Conservation (phyloP, 1,140 invertebrate species). For the Hycleus cichorii region DNA sequence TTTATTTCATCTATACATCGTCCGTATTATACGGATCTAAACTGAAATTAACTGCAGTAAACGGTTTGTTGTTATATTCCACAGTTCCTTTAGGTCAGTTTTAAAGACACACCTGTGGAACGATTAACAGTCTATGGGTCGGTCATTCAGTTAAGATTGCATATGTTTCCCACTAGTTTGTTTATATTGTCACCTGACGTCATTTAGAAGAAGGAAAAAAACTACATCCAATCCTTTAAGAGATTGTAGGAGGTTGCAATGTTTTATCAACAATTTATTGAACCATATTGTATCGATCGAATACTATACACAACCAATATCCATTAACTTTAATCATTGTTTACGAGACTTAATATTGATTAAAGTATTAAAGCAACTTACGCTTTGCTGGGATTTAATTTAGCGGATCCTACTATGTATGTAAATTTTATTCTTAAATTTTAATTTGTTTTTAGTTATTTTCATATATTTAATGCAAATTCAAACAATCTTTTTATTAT, state of each 20-base stretch:
- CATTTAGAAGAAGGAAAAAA: background rate
- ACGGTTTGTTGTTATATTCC: too few species aligned
- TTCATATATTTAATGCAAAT: constrained; percentile 23
- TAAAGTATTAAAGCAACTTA: constrained; percentile 26
- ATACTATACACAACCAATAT: constrained; percentile 20
- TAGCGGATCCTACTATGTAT: constrained; percentile 24
- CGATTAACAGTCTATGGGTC: too few species aligned
- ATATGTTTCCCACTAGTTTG: background rate
- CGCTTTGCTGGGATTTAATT: constrained; percentile 24
- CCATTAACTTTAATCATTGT: constrained; percentile 29
- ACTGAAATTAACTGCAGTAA: too few species aligned
- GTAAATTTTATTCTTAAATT: constrained; percentile 31
- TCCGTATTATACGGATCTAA: too few species aligned
- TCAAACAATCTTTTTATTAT: constrained; percentile 19
- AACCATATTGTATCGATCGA: constrained; percentile 17
- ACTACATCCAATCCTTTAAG: constrained; percentile 3
- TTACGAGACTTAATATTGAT: constrained; percentile 30
- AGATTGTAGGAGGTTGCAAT: constrained; percentile 16
- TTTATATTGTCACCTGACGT: constrained; percentile 2
- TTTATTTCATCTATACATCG: too few species aligned
- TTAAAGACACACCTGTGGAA: too few species aligned
- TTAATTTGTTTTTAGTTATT: constrained; percentile 28
- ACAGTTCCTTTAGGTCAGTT: too few species aligned
- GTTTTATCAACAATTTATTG: constrained; percentile 22
- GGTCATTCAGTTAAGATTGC: background rate